Conservation (phyloP, 2,888 invertebrate species). For the Drepana falcataria region DNA sequence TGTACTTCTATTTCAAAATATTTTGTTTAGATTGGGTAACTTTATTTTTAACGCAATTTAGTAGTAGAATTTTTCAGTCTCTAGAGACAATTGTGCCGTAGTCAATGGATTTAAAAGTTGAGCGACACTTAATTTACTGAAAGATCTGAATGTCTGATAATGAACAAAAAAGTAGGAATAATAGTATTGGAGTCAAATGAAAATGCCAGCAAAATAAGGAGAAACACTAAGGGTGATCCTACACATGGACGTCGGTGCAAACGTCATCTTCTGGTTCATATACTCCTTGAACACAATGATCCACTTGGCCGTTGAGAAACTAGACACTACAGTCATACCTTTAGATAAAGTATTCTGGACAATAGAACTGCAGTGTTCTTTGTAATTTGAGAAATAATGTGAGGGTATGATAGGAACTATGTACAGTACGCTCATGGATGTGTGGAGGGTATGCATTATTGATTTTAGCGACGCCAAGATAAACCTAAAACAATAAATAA, state of each 20-base stretch:
- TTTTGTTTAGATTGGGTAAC: too few relatives aligned
- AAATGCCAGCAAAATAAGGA: constrained; percentile 66
- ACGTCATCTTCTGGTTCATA: constrained; percentile 69
- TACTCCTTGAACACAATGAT: constrained; percentile 58
- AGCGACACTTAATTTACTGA: too few relatives aligned
- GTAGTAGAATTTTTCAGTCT: too few relatives aligned
- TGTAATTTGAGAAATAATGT: constrained; percentile 45
- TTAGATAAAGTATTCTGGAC: constrained; percentile 38
- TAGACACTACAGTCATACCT: constrained; percentile 35
- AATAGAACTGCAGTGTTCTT: constrained; percentile 36
- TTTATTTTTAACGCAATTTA: too few relatives aligned
- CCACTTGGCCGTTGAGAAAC: constrained; percentile 51
- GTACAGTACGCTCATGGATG: constrained; percentile 50
- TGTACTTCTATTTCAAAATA: too few relatives aligned
- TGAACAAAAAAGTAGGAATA: constrained; percentile 3
- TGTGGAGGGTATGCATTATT: constrained; percentile 45
- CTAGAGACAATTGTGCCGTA: neutral
- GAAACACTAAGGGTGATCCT: constrained; percentile 58
- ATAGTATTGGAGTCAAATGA: constrained; percentile 36
- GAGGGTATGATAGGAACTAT: constrained; percentile 43
- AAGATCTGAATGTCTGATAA: too few relatives aligned
- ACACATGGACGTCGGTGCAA: constrained; percentile 68
- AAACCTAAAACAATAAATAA: constrained; percentile 74
- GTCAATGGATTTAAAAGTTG: neutral
- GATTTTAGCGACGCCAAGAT: constrained; percentile 65